phyloP scores from a whole-genome alignment of 35 echinoderm and acorn worm species.

The Lytechinus variegatus region DNA sequence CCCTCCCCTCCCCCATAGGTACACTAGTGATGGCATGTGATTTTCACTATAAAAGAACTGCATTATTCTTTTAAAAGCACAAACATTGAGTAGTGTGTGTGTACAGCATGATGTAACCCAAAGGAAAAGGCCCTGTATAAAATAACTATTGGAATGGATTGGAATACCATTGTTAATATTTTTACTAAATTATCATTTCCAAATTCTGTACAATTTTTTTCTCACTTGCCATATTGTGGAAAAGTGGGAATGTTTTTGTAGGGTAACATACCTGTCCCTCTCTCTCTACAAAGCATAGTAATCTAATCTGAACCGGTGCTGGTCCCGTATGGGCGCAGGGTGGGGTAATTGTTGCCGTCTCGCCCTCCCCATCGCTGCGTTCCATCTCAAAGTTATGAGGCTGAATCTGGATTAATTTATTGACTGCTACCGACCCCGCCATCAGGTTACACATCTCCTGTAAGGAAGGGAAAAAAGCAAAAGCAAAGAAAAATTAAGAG shows the following conservation, averaged over 20 bases:
- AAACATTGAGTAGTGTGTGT: no score
- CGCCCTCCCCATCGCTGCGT: constrained; percentile 54
- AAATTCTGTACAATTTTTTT: no score
- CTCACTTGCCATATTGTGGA: no score
- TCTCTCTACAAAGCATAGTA: constrained; percentile 82
- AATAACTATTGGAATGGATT: no score
- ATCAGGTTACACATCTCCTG: constrained; percentile 97
- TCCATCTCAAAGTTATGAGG: constrained; percentile 97
- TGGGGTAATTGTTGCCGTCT: constrained; percentile 85
- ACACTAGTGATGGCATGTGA: no score
- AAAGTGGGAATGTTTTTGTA: neutral
- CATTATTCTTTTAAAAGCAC: no score
- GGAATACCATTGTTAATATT: no score
- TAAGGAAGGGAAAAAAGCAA: neutral
- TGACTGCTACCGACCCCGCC: constrained; percentile 87
- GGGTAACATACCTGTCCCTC: constrained; percentile 79
- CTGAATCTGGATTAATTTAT: constrained; percentile 95
- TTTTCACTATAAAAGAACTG: no score
- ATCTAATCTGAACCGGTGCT: constrained; percentile 77
- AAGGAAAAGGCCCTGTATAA: no score
- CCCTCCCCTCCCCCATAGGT: no score
- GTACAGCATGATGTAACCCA: no score
- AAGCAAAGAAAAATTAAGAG: neutral
- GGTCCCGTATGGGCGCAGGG: constrained; percentile 95
- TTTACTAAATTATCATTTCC: no score